phyloP scores from a whole-genome alignment of 1,140 invertebrate genomes.

The Nasonia vitripennis region DNA sequence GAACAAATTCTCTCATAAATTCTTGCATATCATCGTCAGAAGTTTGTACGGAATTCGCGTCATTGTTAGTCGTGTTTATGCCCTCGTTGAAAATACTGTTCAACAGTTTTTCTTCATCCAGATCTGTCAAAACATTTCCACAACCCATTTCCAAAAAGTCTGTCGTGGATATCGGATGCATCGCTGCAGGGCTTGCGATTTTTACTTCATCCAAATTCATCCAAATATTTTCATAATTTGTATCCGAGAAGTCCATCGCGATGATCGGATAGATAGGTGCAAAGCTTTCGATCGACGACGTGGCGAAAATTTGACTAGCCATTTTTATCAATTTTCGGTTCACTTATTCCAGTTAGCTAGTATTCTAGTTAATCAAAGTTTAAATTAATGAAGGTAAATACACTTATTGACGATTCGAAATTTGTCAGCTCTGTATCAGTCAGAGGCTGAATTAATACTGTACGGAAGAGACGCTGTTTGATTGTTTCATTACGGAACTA shows the following conservation, averaged over 20 bases:
- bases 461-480: too few relatives aligned
- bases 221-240: background rate
- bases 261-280: background rate
- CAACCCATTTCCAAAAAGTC: background rate
- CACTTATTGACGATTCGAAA: too few relatives aligned
- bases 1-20: background rate
- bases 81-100: background rate
- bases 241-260: background rate
- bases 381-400: background rate
- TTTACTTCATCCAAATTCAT: too few relatives aligned
- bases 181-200: background rate
- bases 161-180: background rate
- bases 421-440: too few relatives aligned
- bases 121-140: background rate
- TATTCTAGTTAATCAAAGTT: background rate
- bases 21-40: background rate
- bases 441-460: too few relatives aligned
- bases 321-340: background rate
- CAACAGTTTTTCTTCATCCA: background rate
- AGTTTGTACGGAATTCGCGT: background rate
- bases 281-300: background rate
- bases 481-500: too few relatives aligned
- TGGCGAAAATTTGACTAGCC: background rate
- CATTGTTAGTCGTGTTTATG: background rate
- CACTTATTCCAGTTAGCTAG: background rate